Percentiles rank a stretch among this genome's conserved stretches.
These are phyloP conservation scores for Phyto melanocephala DNA, from an alignment of 2,888 invertebrate genomes.

Conservation along the genomic window DNA sequence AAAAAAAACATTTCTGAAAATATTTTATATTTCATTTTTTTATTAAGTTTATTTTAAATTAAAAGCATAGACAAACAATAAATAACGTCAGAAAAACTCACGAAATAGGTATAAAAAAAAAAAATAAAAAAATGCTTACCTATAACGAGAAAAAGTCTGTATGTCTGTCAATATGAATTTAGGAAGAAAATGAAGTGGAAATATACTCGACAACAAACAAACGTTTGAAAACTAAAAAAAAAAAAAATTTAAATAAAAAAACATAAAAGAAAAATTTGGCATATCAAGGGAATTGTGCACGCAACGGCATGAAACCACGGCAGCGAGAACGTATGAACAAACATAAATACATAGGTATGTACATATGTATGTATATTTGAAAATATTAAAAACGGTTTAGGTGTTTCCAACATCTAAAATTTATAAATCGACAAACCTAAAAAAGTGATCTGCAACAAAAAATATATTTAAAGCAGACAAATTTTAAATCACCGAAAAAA, in stretches of 20 bases:
- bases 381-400: background rate
- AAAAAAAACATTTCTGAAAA: background rate
- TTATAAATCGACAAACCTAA: background rate
- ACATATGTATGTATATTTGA: too few species aligned
- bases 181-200: background rate
- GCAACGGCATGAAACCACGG: background rate
- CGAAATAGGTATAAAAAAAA: background rate
- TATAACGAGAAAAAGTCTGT: background rate
- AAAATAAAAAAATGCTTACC: background rate
- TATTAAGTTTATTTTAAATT: constrained; percentile 8
- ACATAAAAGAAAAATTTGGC: constrained; percentile 20
- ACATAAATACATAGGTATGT: too few species aligned
- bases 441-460: background rate
- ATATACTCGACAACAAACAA: background rate
- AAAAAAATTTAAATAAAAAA: too few species aligned
- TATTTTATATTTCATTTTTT: background rate
- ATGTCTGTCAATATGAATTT: background rate
- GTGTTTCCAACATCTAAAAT: constrained; percentile 4
- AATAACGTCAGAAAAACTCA: constrained; percentile 11
- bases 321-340: background rate
- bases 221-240: background rate
- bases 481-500: background rate
- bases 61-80: constrained; percentile 16
- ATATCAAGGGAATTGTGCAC: constrained; percentile 22
- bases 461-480: too few species aligned